Conservation (phyloP, 2,113 vertebrate species). For the Neotragus moschatus region DNA sequence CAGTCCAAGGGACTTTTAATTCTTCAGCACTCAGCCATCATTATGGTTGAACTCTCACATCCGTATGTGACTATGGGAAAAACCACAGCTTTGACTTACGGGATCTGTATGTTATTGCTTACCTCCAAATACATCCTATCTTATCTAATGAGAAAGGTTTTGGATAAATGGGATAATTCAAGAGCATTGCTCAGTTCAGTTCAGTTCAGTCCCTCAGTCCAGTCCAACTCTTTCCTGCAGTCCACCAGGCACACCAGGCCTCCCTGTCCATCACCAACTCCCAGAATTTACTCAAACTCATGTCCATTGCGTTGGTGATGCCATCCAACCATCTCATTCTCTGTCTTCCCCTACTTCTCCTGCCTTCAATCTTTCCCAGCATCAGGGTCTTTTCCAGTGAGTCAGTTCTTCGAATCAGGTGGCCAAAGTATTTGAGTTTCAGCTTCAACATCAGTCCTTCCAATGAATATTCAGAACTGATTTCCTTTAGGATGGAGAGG, state of each 20-base stretch:
- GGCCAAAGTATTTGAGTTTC: not conserved
- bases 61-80: not conserved
- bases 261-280: not conserved
- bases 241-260: not conserved
- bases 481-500: not conserved
- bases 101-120: not conserved
- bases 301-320: not conserved
- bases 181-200: not conserved
- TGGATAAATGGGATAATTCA: not conserved
- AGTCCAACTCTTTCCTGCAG: not conserved
- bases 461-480: not conserved
- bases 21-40: not conserved
- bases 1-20: not conserved
- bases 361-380: not conserved
- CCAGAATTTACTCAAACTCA: not conserved
- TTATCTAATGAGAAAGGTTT: not conserved
- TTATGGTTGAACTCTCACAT: not conserved
- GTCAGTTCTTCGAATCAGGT: not conserved
- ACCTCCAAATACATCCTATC: not conserved
- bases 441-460: not conserved
- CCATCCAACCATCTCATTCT: not conserved
- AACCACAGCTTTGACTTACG: not conserved
- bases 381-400: not conserved
- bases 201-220: not conserved
- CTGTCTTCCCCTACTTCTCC: not conserved